Evolutionary conservation across 2,113 vertebrate species (phyloP), one percentile per base, ranked within the genome.

Genomic region (Triplophysa rosa): DNA sequence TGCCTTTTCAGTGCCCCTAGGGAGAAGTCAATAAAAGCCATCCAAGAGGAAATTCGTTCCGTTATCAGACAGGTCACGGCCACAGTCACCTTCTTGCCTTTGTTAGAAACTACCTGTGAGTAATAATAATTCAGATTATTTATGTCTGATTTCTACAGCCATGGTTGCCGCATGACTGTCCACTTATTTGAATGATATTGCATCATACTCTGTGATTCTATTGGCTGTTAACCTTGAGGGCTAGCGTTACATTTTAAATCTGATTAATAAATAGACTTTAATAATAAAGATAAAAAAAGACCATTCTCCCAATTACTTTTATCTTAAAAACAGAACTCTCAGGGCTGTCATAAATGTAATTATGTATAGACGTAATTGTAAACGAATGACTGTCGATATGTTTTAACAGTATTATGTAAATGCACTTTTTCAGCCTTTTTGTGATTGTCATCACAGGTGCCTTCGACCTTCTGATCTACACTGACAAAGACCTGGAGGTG

Each of bases 31-130:
- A 94, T 96, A 56, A 98, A 98, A 86, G 94, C 93, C 74, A 96
- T 99, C 75, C 97, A 99, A 86, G 95, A 98, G 85, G 97, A 99
- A 92, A 98, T 99, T 79, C 95, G 95, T 74, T 98, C 96, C 0
- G 96, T 99, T 58, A 98, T 99, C 84, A 92, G 97, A 71, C 97
- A 99, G 86, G 93, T 98, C 79, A 99, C 97, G 13, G 97, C 97
- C 75, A 97, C 97, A 0, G 96, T 98, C 40, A 98, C 97, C 7
- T 99, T 99, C 87, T 89, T 99, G 86, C 97, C 96, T 0, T 89
- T 99, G 52, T 67, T 99, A 79, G 96, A 98, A 89, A 94, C 93
- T 9, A 91, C 95, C 23, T 99, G 97, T 99, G 85, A 95, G 97
- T 95, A 85, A 8, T 37, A 71, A n/a, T 21, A 19, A 59, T 24